A percentile compares a stretch with the other conserved stretches of the same genome.
These are phyloP conservation scores for Morpho deidamia DNA, from an alignment of 2,888 invertebrate genomes.

Conservation along the genomic window DNA sequence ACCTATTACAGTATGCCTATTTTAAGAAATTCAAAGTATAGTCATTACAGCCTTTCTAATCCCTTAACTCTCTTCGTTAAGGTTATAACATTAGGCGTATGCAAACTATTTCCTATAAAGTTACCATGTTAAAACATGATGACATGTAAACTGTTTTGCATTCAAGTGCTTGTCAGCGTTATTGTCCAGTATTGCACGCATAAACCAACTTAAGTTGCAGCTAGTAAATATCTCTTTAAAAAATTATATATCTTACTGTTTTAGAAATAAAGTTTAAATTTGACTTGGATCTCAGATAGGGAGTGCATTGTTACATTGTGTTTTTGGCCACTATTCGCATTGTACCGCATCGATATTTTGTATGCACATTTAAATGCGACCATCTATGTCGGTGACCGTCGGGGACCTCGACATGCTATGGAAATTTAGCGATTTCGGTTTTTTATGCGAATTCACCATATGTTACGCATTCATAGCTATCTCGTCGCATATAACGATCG, in stretches of 20 bases:
- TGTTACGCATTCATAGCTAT: conserved; percentile 27
- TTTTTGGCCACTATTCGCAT: conserved; percentile 57
- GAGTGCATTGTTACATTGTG: conserved; percentile 11
- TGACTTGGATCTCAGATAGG: conserved; percentile 31
- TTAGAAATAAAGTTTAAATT: conserved; percentile 30
- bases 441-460: conserved; percentile 31
- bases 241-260: conserved; percentile 22
- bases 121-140: conserved; percentile 56
- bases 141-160: conserved; percentile 67
- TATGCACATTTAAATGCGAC: conserved; percentile 75
- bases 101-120: conserved; percentile 52
- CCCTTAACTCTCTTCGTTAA: conserved; percentile 7
- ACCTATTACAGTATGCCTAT: background rate
- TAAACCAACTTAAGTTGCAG: conserved; percentile 19
- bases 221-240: conserved; percentile 16
- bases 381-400: conserved; percentile 56
- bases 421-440: conserved; percentile 48
- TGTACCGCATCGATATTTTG: conserved; percentile 69
- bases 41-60: conserved; percentile 8
- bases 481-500: conserved; percentile 2
- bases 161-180: conserved; percentile 67
- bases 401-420: conserved; percentile 44
- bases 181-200: conserved; percentile 61
- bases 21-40: conserved; percentile 4
- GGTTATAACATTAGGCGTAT: conserved; percentile 33